Evolutionary conservation across 2,888 invertebrate species (phyloP), one percentile per base, ranked within the genome.

Genomic region (Lasioglossum villosulum): DNA sequence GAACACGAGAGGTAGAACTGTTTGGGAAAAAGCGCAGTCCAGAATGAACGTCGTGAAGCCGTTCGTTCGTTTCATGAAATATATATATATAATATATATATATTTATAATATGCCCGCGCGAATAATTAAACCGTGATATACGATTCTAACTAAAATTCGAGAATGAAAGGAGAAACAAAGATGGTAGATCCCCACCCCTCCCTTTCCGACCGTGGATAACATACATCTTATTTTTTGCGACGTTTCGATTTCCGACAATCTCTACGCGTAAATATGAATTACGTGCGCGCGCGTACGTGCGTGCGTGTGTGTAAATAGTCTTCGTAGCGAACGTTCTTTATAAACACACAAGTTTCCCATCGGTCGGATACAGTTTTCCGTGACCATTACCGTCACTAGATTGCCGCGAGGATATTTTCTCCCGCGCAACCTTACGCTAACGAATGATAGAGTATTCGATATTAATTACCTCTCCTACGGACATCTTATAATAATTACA

Each of bases 401-500:
- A 68, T 68, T 12, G 34, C 23, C 68, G 37, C 37, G 68, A 37
- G 68, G 12, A 68, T 12, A 4, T 37, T 68, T 23, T 37, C 19
- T 68, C 68, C 23, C 75, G 66, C 74, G 63, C 73, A 66, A 75
- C 63, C 78, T 86, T 82, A 86, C 82, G 66, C 87, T 89, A 90
- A 90, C 89, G 86, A 85, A 91, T 91, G 87, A 91, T 88, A 89
- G 76, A 91, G 86, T 78, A 86, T 71, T 83, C 83, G 85, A 87
- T 81, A 85, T 70, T 73, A 87, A 88, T 70, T 84, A 88, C 75
- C 83, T 85, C 83, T 87, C 86, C 77, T 88, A 88, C 78, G 78
- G 71, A 83, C 80, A 88, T 78, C 86, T 91, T 87, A 89, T 87
- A 84, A 90, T 91, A 89, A 90, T 87, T 87, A 89, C 86, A 88